Percentiles rank a stretch among this genome's conserved stretches.
phyloP scores from a whole-genome alignment of 2,888 invertebrate species.

The Strigamia transsilvanica region DNA sequence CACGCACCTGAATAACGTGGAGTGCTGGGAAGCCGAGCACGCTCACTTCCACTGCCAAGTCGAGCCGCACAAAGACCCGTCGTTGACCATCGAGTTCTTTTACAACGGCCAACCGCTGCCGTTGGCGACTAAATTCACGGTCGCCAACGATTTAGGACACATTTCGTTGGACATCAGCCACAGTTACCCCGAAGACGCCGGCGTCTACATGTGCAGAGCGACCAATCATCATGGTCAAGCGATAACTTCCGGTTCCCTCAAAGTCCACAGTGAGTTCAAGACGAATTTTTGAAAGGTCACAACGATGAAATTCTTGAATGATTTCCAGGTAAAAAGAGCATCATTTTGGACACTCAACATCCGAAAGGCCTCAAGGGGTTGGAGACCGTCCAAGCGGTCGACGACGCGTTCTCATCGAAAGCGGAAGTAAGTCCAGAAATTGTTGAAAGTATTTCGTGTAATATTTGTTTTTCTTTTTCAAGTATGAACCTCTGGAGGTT shows the following conservation, averaged over 20 bases:
- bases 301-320: too few species aligned
- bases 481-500: constrained; percentile 73
- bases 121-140: constrained; percentile 85
- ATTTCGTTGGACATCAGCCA: constrained; percentile 89
- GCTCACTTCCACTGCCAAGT: constrained; percentile 92
- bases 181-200: constrained; percentile 90
- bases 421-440: constrained; percentile 65
- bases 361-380: constrained; percentile 92
- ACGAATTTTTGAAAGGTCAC: too few species aligned
- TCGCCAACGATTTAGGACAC: constrained; percentile 95
- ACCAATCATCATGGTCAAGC: constrained; percentile 87
- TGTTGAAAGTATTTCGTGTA: neutral
- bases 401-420: constrained; percentile 79
- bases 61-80: constrained; percentile 90
- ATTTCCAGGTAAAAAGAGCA: constrained; percentile 56
- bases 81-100: constrained; percentile 90
- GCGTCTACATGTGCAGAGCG: constrained; percentile 88
- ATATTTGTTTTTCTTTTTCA: neutral
- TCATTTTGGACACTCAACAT: constrained; percentile 83
- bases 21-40: constrained; percentile 85
- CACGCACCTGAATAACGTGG: constrained; percentile 87
- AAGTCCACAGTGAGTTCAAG: constrained; percentile 75
- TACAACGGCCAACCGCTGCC: constrained; percentile 89
- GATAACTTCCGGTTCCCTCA: constrained; percentile 87
- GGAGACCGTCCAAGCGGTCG: constrained; percentile 87